phyloP scores from a whole-genome alignment of 2,113 vertebrate genomes.

The Mastomys coucha region DNA sequence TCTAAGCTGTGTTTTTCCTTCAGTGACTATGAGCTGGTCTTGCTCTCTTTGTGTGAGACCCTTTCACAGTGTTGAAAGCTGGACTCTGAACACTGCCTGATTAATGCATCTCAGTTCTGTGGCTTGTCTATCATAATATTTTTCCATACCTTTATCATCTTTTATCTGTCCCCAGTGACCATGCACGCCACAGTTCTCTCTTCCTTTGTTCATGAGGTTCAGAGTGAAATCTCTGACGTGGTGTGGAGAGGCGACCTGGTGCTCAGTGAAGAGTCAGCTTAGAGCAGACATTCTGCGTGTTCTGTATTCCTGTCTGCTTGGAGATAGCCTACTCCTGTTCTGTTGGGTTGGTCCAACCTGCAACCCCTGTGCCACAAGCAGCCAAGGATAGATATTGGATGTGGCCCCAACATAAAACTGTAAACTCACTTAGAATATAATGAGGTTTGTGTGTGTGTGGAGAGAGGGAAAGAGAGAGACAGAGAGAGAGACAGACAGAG shows the following conservation, averaged over 20 bases:
- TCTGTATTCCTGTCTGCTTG: background rate
- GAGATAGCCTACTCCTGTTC: background rate
- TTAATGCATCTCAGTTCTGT: background rate
- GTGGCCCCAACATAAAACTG: no score
- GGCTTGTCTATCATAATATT: background rate
- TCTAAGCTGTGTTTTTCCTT: conserved; percentile 29
- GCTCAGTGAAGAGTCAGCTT: background rate
- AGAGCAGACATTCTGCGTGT: background rate
- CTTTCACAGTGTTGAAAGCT: conserved; percentile 13
- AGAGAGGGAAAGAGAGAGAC: no score
- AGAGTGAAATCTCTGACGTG: background rate
- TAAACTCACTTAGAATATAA: background rate
- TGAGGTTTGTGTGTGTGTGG: background rate
- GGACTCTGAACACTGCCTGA: background rate
- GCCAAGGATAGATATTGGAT: background rate
- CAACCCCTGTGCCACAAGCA: background rate
- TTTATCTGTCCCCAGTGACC: background rate
- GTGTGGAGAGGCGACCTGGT: background rate
- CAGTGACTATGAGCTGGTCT: background rate
- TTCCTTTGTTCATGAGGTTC: background rate
- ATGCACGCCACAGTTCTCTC: rapidly evolving
- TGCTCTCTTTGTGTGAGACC: conserved; percentile 11
- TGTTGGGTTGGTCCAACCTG: background rate
- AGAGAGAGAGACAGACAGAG: no score
- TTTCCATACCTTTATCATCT: conserved; percentile 16